These are phyloP conservation scores for Hydractinia echinata DNA, from an alignment of 30 jellyfish, hydroid and myxozoan genomes.

Conservation along the genomic window DNA sequence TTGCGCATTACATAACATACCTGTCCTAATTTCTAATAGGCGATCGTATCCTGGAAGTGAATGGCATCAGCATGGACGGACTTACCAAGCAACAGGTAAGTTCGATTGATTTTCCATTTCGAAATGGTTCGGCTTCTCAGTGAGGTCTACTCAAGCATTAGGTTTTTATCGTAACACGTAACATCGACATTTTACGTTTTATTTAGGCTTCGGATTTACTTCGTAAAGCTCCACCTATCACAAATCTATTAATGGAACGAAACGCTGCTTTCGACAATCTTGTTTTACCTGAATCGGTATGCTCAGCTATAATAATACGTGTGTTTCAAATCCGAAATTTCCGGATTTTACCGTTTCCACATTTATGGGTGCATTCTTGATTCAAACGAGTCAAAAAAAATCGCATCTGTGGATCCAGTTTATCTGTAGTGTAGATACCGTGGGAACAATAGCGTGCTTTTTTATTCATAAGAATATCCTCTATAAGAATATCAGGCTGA, in stretches of 20 bases:
- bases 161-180: too few relatives aligned
- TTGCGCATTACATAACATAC: too few relatives aligned
- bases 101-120: neutral
- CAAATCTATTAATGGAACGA: conserved; percentile 60
- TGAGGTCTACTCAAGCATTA: too few relatives aligned
- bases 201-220: conserved; percentile 72
- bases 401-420: too few relatives aligned
- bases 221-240: conserved; percentile 48
- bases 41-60: conserved; percentile 76
- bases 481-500: too few relatives aligned
- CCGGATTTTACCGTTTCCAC: neutral
- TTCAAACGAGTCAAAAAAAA: too few relatives aligned
- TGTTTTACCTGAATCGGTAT: conserved; percentile 82
- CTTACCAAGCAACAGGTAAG: conserved; percentile 71
- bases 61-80: conserved; percentile 68
- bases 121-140: neutral
- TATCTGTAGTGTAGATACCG: too few relatives aligned
- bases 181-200: neutral
- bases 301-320: neutral
- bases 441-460: too few relatives aligned
- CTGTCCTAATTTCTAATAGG: conserved; percentile 31
- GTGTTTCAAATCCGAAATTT: too few relatives aligned
- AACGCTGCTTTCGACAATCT: conserved; percentile 61
- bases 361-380: neutral
- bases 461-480: too few relatives aligned